Conservation (phyloP, 2,113 vertebrate species). For the Odontophorus gujanensis region DNA sequence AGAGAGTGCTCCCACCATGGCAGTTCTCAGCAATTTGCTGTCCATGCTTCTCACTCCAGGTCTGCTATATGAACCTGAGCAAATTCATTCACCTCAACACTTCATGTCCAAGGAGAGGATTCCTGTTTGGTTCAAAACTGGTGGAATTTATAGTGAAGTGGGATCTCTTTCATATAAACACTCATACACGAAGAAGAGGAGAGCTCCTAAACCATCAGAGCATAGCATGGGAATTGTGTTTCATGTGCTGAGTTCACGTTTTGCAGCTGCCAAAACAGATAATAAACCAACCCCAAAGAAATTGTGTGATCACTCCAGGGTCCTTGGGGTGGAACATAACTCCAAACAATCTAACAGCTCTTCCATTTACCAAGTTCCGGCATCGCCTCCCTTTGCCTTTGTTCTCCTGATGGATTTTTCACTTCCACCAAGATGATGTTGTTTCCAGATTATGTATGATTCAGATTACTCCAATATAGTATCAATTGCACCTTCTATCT, state of each 20-base stretch:
- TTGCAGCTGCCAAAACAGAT: background rate
- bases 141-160: background rate
- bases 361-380: background rate
- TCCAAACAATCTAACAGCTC: background rate
- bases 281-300: background rate
- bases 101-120: background rate
- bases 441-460: background rate
- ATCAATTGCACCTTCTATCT: background rate
- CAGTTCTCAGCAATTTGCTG: background rate
- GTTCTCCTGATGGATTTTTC: background rate
- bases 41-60: background rate
- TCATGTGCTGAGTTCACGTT: background rate
- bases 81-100: background rate
- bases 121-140: background rate
- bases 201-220: conserved; percentile 9
- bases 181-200: background rate
- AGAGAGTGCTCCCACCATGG: background rate
- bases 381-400: background rate
- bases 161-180: background rate
- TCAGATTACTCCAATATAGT: background rate
- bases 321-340: background rate
- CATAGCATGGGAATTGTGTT: background rate
- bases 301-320: background rate
- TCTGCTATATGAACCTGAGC: background rate
- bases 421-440: background rate